Percentiles rank a stretch among this genome's conserved stretches.
These are phyloP conservation scores for Diaprepes abbreviatus DNA, from an alignment of 2,888 invertebrate species.

Conservation along the genomic window DNA sequence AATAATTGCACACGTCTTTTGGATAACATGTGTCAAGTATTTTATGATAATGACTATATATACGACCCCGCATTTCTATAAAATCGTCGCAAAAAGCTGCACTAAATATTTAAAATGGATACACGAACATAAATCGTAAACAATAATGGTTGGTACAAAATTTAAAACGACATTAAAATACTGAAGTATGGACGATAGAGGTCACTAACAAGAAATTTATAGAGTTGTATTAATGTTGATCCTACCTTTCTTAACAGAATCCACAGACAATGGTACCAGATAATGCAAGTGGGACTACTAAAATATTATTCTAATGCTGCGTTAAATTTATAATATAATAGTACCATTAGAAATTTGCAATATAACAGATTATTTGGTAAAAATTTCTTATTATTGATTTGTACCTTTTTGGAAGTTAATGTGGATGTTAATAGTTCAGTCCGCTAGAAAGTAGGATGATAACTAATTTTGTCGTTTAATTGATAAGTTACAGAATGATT, in stretches of 20 bases:
- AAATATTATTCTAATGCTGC: too few relatives aligned
- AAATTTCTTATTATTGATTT: too few relatives aligned
- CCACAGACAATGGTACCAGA: not conserved
- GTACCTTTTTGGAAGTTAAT: too few relatives aligned
- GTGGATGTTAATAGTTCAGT: too few relatives aligned
- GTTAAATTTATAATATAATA: too few relatives aligned
- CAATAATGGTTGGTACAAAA: not conserved
- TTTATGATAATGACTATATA: slow-evolving; percentile 23
- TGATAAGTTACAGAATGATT: too few relatives aligned
- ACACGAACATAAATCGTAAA: not conserved
- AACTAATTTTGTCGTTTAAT: too few relatives aligned
- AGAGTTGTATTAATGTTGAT: not conserved
- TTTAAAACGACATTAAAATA: not conserved
- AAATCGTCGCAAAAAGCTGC: slow-evolving; percentile 1
- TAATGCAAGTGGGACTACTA: not conserved
- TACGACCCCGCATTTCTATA: slow-evolving; percentile 11
- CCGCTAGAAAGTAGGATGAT: too few relatives aligned
- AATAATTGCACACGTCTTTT: slow-evolving; percentile 24
- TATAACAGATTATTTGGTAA: too few relatives aligned
- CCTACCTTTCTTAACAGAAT: not conserved
- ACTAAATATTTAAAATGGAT: not conserved
- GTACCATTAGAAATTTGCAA: too few relatives aligned
- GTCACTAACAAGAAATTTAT: not conserved
- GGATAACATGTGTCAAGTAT: slow-evolving; percentile 12
- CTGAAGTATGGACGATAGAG: too few relatives aligned